These are phyloP conservation scores for Prinia subflava DNA, from an alignment of 2,113 vertebrate genomes.

Conservation along the genomic window DNA sequence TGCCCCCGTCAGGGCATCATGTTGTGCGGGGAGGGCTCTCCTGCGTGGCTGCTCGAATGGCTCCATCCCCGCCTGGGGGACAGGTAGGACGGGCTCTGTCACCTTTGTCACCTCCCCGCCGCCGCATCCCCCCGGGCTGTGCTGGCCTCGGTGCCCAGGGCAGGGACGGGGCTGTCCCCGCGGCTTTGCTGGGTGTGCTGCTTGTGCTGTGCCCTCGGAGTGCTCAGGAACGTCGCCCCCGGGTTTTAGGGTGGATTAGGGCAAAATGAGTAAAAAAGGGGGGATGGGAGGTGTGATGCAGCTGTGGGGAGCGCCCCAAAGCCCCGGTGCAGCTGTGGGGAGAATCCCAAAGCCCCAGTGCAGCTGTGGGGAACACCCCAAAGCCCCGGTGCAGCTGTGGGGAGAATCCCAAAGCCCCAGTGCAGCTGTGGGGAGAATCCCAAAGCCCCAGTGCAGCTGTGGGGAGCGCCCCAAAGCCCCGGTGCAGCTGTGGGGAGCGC, in stretches of 20 bases:
- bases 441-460: neutral
- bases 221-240: too few relatives aligned
- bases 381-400: fast-evolving
- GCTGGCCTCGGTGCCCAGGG: too few relatives aligned
- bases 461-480: neutral
- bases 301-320: neutral
- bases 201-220: too few relatives aligned
- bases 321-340: neutral
- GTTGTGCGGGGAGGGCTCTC: neutral
- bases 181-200: too few relatives aligned
- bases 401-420: neutral
- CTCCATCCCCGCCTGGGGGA: neutral
- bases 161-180: neutral
- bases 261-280: too few relatives aligned
- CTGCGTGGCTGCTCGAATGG: neutral
- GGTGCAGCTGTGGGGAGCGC: too few relatives aligned
- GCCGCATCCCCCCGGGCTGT: too few relatives aligned
- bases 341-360: neutral
- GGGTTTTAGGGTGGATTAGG: too few relatives aligned
- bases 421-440: neutral
- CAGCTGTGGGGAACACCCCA: neutral
- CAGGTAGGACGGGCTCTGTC: constrained; percentile 43
- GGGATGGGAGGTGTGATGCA: neutral
- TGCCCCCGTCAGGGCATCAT: constrained; percentile 23
- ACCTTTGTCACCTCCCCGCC: neutral